Conservation (phyloP, 2,113 vertebrate genomes). For the Corythaixoides concolor region DNA sequence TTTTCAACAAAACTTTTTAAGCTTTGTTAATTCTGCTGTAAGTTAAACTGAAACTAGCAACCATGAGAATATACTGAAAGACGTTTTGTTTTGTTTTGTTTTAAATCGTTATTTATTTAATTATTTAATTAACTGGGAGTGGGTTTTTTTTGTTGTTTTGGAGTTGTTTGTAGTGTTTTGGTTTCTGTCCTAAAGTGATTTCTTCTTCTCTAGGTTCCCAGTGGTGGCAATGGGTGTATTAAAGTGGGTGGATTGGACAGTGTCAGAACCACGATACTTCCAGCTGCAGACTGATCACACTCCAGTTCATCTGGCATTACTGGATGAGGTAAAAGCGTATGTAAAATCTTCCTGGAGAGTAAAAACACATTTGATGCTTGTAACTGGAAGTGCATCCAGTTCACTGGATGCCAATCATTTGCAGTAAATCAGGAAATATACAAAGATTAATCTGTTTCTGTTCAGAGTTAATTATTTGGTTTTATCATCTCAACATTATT, state of each 20-base stretch:
- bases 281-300: slow-evolving; percentile 98
- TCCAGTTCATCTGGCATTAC: slow-evolving; percentile 90
- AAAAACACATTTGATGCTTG: background rate
- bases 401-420: background rate
- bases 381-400: background rate
- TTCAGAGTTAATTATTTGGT: background rate
- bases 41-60: background rate
- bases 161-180: no score
- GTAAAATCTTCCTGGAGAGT: background rate
- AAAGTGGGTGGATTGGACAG: slow-evolving; percentile 99
- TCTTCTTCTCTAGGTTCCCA: slow-evolving; percentile 82
- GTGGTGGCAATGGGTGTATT: slow-evolving; percentile 98
- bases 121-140: background rate
- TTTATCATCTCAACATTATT: background rate
- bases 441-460: background rate
- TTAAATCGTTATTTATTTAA: no score
- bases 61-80: background rate
- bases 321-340: slow-evolving; percentile 86
- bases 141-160: background rate
- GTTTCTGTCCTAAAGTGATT: background rate
- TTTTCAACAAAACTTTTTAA: background rate
- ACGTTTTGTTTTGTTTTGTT: no score
- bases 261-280: slow-evolving; percentile 96
- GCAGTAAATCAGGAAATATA: background rate
- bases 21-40: background rate